phyloP scores from a whole-genome alignment of 1,140 invertebrate genomes.

The Zaprionus capensis region DNA sequence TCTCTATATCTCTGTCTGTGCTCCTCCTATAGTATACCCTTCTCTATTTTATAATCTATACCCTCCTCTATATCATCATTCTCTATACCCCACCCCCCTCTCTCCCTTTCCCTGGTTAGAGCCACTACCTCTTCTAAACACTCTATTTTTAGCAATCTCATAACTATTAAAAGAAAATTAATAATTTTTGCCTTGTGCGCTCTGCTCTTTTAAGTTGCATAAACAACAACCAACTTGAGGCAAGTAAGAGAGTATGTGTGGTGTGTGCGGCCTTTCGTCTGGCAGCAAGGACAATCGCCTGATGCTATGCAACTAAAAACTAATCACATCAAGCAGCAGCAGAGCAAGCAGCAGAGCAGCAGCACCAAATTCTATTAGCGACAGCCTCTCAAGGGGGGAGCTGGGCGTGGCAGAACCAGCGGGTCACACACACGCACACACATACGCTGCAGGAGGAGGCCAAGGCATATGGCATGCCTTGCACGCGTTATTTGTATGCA shows the following conservation, averaged over 20 bases:
- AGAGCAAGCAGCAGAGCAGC: constrained; percentile 7
- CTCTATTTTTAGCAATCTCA: constrained; percentile 70
- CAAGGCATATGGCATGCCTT: constrained; percentile 36
- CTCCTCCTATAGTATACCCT: background rate
- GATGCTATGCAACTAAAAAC: constrained; percentile 66
- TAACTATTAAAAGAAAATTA: constrained; percentile 76
- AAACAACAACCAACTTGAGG: constrained; percentile 24
- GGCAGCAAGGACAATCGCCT: constrained; percentile 46
- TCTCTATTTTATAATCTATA: background rate
- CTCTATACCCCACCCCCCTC: background rate
- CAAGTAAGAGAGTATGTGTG: constrained; percentile 22
- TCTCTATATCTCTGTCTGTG: background rate
- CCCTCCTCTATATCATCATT: background rate
- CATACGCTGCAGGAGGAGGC: background rate
- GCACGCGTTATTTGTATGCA: constrained; percentile 72
- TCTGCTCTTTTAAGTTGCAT: constrained; percentile 58
- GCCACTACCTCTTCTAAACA: constrained; percentile 54
- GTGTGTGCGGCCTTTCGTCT: constrained; percentile 21
- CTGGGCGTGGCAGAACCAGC: background rate
- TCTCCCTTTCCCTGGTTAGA: background rate
- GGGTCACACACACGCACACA: background rate
- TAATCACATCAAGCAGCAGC: constrained; percentile 46
- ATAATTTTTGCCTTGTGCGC: constrained; percentile 64
- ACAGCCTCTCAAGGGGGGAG: background rate
- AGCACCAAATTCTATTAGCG: constrained; percentile 51